Evolutionary conservation across 2,888 invertebrate genomes (phyloP).

Genomic region (Hypselothyrea guttata): DNA sequence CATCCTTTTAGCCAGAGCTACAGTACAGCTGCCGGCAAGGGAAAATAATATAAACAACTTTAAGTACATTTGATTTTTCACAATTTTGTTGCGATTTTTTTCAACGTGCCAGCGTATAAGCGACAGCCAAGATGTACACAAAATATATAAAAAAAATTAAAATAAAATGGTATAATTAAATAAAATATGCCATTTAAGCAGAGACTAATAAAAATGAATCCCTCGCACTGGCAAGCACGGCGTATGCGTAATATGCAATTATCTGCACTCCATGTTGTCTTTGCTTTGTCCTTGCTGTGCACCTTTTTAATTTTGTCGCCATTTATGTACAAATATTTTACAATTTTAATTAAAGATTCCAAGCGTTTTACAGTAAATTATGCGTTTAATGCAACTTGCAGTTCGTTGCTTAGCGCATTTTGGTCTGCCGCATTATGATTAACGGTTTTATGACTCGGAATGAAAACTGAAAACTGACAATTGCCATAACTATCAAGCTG

Average conservation of each 20-base stretch:
- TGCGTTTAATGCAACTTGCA: conserved; percentile 25
- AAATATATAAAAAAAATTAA: conserved; percentile 20
- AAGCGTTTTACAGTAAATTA: conserved; percentile 40
- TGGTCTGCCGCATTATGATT: too few species aligned
- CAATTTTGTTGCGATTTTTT: conserved; percentile 57
- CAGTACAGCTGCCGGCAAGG: conserved; percentile 26
- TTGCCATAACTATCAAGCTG: too few species aligned
- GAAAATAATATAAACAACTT: conserved; percentile 57
- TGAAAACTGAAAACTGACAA: too few species aligned
- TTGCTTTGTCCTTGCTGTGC: conserved; percentile 1
- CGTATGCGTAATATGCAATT: conserved; percentile 66
- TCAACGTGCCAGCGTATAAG: not conserved
- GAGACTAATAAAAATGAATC: conserved; percentile 20
- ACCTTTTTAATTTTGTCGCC: not conserved
- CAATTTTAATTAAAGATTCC: conserved; percentile 61
- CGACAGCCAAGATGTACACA: not conserved
- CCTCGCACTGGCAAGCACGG: conserved; percentile 20
- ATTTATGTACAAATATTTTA: conserved; percentile 28
- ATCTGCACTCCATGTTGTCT: conserved; percentile 20
- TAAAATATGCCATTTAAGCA: conserved; percentile 45
- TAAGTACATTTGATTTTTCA: conserved; percentile 67
- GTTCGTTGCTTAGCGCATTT: too few species aligned
- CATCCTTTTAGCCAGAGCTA: not conserved
- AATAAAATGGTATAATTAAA: conserved; percentile 42
- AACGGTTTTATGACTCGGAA: too few species aligned